Conservation (phyloP, 2,113 vertebrate genomes). For the Lethenteron camtschaticum region DNA sequence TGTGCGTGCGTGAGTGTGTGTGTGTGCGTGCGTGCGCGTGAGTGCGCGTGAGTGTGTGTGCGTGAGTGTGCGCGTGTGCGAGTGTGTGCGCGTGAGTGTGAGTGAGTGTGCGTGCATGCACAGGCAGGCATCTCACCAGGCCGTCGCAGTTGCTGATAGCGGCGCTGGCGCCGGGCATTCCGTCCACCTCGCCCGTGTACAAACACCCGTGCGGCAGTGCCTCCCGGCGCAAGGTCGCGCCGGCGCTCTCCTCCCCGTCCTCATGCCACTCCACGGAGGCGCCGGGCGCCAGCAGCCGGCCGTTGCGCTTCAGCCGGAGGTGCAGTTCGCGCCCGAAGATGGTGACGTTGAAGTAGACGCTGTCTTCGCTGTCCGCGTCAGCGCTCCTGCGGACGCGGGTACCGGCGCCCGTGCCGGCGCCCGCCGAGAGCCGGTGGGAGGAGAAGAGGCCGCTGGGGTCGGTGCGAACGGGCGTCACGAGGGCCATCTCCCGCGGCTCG, state of each 20-base stretch:
- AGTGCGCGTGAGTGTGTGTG: background rate
- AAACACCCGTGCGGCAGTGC: slow-evolving; percentile 54
- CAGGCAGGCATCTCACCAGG: slow-evolving; percentile 44
- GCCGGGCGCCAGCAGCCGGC: slow-evolving; percentile 69
- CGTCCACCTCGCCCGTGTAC: slow-evolving; percentile 71
- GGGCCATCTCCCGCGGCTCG: slow-evolving; percentile 62
- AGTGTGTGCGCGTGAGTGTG: no score
- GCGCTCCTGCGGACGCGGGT: slow-evolving; percentile 30
- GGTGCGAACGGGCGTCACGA: slow-evolving; percentile 71
- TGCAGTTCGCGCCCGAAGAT: slow-evolving; percentile 87
- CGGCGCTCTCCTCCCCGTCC: slow-evolving; percentile 31
- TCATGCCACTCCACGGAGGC: slow-evolving; percentile 88
- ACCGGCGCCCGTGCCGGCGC: slow-evolving; percentile 36
- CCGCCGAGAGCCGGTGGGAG: slow-evolving; percentile 53
- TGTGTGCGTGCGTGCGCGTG: background rate
- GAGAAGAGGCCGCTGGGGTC: slow-evolving; percentile 69
- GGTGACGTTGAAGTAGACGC: slow-evolving; percentile 88
- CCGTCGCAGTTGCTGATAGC: slow-evolving; percentile 97
- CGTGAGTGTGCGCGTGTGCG: no score
- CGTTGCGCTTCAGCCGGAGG: slow-evolving; percentile 58
- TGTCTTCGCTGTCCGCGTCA: slow-evolving; percentile 19
- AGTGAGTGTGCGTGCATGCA: background rate
- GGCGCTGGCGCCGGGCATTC: slow-evolving; percentile 48
- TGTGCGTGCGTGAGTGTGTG: no score
- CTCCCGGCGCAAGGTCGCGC: slow-evolving; percentile 23